Percentiles rank a stretch among this genome's conserved stretches.
These are phyloP conservation scores for Caenorhabditis sp. DNA, from an alignment of 2,888 invertebrate species.

Conservation along the genomic window DNA sequence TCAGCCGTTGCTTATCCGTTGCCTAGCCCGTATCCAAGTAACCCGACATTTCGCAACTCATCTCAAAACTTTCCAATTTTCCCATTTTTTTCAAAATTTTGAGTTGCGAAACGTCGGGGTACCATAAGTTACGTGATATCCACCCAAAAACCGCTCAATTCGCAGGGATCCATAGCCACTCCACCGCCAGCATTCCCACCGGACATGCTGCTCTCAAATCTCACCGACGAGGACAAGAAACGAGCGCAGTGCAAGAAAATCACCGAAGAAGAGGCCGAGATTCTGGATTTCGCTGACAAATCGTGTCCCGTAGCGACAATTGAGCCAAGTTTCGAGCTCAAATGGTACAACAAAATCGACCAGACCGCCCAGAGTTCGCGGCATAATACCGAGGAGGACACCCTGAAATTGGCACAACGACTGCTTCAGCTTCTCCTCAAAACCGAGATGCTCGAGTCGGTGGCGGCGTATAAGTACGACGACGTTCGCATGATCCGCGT, in stretches of 20 bases:
- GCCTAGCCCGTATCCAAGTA: too few relatives aligned
- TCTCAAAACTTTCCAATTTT: too few relatives aligned
- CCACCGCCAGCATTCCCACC: conserved; percentile 16
- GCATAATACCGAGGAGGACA: conserved; percentile 13
- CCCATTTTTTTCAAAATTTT: too few relatives aligned
- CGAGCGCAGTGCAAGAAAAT: conserved; percentile 29
- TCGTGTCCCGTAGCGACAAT: not conserved
- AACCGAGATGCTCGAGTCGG: conserved; percentile 43
- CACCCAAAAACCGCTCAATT: not conserved
- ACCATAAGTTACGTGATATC: too few relatives aligned
- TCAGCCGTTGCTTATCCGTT: too few relatives aligned
- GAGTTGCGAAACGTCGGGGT: too few relatives aligned
- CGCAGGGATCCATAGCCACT: conserved; percentile 32
- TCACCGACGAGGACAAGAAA: conserved; percentile 38
- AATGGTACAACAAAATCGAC: conserved; percentile 45
- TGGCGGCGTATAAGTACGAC: conserved; percentile 36
- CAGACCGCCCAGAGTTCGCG: not conserved
- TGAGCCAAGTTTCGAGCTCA: conserved; percentile 28
- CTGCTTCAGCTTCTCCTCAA: conserved; percentile 36
- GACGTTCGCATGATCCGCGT: conserved; percentile 47
- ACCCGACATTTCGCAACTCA: too few relatives aligned
- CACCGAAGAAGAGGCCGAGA: conserved; percentile 45
- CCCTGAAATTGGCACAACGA: conserved; percentile 23
- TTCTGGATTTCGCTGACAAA: conserved; percentile 9
- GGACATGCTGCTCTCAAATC: conserved; percentile 8